Evolutionary conservation across 2,113 vertebrate species (phyloP), one percentile per base, ranked within the genome.

Genomic region (Hemicordylus capensis): DNA sequence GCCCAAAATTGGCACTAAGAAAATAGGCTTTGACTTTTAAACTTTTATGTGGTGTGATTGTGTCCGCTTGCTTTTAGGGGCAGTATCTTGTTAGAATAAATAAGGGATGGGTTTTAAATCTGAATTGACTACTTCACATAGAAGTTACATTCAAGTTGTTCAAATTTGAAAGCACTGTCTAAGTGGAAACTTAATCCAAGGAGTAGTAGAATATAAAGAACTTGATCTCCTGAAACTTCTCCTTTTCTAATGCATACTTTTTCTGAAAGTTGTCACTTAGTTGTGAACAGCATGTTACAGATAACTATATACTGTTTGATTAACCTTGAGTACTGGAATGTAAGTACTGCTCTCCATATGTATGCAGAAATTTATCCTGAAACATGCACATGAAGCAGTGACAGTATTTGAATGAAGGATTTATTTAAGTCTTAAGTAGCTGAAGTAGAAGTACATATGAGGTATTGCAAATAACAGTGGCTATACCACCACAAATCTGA

Each of bases 211-310:
- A 73, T 86, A 59, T 64, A 56, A 66, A 76, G 42, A 12, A 42
- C 59, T 88, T 44, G 59, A 86, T 75, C 70, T 86, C 31, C 83
- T 83, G 24, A 79, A 64, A 64, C 81, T 76, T 26, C 34, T 51
- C 46, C 42, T 28, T 86, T 54, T 58, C 64, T 76, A 59, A 66
- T 39, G 9, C 66, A 59, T 76, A 7, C 76, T 37, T 79, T 24
- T 85, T 73, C 11, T 4, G 31, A 64, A 67, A 66, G 2, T 56
- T 81, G 73, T 28, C 2, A 63, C 20, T 48, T 34, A 28, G 66
- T 19, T 20, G 26, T 66, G 59, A 63, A 42, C 12, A 90, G 84
- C 58, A 84, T 91, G 80, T 48, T 88, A 87, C 83, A 91, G 85
- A 84, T 87, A 48, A 28, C 83, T 80, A 56, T n/a, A 80, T 63